These are phyloP conservation scores for Lathronympha strigana DNA, from an alignment of 2,888 invertebrate species.

Conservation along the genomic window DNA sequence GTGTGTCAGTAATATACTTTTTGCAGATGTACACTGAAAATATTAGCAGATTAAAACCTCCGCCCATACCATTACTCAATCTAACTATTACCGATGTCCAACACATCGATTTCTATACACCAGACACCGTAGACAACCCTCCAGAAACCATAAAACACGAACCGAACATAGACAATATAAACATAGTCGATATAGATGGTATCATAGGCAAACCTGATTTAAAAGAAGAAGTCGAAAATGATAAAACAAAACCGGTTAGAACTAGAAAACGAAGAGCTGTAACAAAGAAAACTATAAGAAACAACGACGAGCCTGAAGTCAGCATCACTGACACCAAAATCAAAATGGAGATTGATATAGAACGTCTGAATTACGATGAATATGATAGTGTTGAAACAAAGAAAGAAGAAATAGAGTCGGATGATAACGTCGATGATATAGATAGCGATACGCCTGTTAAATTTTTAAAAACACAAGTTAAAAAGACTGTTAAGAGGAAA, in stretches of 20 bases:
- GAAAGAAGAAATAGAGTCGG: slow-evolving; percentile 1
- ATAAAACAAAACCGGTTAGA: neutral
- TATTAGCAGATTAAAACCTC: neutral
- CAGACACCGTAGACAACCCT: neutral
- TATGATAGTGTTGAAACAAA: neutral
- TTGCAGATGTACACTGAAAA: neutral
- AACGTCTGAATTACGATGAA: neutral
- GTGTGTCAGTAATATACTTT: too few relatives aligned
- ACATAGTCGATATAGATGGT: slow-evolving; percentile 11
- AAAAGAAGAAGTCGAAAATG: slow-evolving; percentile 6
- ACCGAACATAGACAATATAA: slow-evolving; percentile 2
- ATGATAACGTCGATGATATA: neutral
- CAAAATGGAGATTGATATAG: slow-evolving; percentile 1
- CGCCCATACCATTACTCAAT: neutral
- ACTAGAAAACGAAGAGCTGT: neutral
- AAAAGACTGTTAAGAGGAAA: slow-evolving; percentile 3
- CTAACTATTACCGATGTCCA: neutral
- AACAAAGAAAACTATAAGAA: neutral
- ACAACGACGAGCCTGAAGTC: neutral
- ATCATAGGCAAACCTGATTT: slow-evolving; percentile 9
- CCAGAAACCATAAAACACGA: slow-evolving; percentile 6
- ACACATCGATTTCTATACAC: neutral
- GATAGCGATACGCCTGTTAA: neutral
- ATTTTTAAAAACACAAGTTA: neutral
- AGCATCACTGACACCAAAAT: neutral